These are phyloP conservation scores for Lateolabrax maculatus DNA, from an alignment of 2,797 vertebrate genomes.

Conservation along the genomic window DNA sequence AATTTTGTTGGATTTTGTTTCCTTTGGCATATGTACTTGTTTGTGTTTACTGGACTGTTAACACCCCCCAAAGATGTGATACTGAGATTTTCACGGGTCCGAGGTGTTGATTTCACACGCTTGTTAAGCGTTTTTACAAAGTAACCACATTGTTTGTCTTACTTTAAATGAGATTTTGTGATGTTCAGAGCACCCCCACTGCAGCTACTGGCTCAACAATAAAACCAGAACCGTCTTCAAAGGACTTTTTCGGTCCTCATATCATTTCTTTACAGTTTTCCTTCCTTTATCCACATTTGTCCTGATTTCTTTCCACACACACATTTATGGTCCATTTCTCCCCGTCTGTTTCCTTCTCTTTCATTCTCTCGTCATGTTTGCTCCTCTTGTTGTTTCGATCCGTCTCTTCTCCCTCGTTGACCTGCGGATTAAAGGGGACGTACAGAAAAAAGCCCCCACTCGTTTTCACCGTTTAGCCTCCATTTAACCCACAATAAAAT, in stretches of 20 bases:
- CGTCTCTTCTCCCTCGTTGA: not conserved
- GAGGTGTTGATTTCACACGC: not conserved
- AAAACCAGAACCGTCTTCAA: too few relatives aligned
- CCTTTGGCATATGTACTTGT: too few relatives aligned
- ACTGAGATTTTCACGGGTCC: not conserved
- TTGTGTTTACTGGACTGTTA: not conserved
- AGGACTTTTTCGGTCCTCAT: too few relatives aligned
- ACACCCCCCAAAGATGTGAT: not conserved
- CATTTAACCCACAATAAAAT: constrained; percentile 33
- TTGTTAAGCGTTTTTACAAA: too few relatives aligned
- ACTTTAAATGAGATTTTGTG: not conserved
- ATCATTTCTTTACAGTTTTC: not conserved
- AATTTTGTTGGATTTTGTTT: too few relatives aligned
- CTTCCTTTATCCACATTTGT: too few relatives aligned
- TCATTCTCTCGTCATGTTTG: too few relatives aligned
- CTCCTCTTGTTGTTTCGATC: not conserved
- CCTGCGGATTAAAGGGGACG: not conserved
- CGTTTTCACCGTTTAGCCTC: constrained; percentile 26
- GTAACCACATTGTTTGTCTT: not conserved
- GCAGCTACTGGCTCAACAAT: too few relatives aligned
- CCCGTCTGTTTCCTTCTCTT: not conserved
- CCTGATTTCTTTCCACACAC: not conserved
- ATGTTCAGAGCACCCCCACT: not conserved
- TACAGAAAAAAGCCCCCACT: not conserved
- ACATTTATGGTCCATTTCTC: not conserved